These are phyloP conservation scores for Coregonus ussuriensis DNA, from an alignment of 2,797 vertebrate species.

Conservation along the genomic window DNA sequence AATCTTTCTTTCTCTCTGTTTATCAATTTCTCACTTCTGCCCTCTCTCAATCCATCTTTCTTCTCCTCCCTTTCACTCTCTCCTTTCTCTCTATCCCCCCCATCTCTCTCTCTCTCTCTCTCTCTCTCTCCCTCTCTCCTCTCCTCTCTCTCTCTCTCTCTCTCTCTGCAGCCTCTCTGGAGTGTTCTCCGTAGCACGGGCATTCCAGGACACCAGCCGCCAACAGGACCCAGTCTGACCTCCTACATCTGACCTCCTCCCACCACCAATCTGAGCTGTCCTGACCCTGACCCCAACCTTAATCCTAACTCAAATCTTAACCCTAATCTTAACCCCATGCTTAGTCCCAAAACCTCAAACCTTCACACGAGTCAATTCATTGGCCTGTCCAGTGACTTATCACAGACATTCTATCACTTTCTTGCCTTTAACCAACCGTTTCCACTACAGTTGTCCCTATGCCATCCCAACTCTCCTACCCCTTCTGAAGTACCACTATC, in stretches of 20 bases:
- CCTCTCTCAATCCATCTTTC: background rate
- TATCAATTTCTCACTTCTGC: background rate
- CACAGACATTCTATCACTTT: no score
- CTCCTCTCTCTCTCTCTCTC: no score
- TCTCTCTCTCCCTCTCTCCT: no score
- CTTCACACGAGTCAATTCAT: background rate
- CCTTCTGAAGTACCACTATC: no score
- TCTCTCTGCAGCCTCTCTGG: slow-evolving; percentile 73
- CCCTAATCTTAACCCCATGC: background rate
- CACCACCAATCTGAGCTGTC: slow-evolving; percentile 28
- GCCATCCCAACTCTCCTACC: no score
- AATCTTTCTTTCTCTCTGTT: background rate
- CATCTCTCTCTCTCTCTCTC: no score
- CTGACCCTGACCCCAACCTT: background rate
- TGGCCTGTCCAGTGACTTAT: no score
- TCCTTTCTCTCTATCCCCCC: no score
- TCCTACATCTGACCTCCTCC: slow-evolving; percentile 27
- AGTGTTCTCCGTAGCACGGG: slow-evolving; percentile 70
- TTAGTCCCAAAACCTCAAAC: slow-evolving; percentile 3
- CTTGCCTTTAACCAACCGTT: no score
- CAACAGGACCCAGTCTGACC: slow-evolving; percentile 22
- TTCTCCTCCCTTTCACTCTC: no score
- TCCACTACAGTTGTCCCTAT: no score
- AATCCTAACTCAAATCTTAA: background rate
- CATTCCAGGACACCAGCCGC: slow-evolving; percentile 30